These are phyloP conservation scores for Synergus umbraculus DNA, from an alignment of 2,888 invertebrate species.

Conservation along the genomic window DNA sequence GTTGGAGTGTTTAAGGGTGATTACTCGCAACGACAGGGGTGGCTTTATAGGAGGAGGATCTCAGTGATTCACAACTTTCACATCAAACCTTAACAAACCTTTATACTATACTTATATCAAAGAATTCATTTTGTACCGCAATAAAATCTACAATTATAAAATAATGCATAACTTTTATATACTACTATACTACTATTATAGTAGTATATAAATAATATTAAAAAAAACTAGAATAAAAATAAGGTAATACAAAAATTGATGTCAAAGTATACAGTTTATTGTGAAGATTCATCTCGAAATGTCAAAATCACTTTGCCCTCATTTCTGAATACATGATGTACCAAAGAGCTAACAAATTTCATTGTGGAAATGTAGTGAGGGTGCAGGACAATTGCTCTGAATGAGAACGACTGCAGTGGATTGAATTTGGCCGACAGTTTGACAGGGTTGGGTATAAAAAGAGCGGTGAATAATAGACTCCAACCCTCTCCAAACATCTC, in stretches of 20 bases:
- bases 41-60: constrained; percentile 73
- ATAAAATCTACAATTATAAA: neutral
- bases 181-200: too few relatives aligned
- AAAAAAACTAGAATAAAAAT: neutral
- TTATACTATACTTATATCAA: neutral
- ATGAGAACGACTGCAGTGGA: constrained; percentile 74
- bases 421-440: constrained; percentile 75
- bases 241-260: neutral
- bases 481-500: constrained; percentile 75
- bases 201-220: too few relatives aligned
- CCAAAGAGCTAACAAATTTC: constrained; percentile 35
- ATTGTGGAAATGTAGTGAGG: constrained; percentile 39
- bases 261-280: neutral
- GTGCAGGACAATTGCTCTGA: constrained; percentile 44
- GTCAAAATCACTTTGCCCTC: constrained; percentile 4
- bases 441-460: constrained; percentile 73
- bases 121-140: neutral
- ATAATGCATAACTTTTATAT: neutral
- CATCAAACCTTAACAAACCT: neutral
- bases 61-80: constrained; percentile 68
- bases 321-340: constrained; percentile 4
- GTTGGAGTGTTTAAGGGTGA: constrained; percentile 77
- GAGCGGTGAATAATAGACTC: constrained; percentile 75
- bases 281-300: neutral
- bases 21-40: constrained; percentile 76